Percentiles rank a stretch among this genome's conserved stretches.
Evolutionary conservation across 2,113 vertebrate species (phyloP).

Genomic region (Megaptera novaeangliae): DNA sequence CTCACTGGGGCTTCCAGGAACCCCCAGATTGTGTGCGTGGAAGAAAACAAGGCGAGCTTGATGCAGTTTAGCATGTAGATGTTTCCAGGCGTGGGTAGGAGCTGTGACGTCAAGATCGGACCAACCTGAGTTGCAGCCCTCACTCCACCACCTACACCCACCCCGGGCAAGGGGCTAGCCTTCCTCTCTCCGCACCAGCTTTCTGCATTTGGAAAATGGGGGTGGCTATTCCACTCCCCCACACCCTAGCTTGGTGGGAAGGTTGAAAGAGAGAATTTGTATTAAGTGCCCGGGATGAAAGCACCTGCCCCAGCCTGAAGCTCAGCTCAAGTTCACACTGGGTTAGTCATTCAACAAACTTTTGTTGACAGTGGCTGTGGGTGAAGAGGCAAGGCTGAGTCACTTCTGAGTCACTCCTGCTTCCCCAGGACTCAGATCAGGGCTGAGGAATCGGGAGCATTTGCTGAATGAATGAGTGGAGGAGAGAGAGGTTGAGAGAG

Average conservation of each 20-base stretch:
- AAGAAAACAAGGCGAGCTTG: neutral
- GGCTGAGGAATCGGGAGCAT: neutral
- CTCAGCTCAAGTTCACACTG: neutral
- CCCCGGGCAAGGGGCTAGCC: rapidly evolving
- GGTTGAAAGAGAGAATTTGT: neutral
- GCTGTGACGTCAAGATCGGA: rapidly evolving
- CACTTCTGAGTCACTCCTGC: conserved; percentile 2
- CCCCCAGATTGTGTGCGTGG: too few species aligned
- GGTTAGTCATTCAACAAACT: neutral
- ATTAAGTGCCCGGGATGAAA: neutral
- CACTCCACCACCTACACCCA: neutral
- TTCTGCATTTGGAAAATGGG: neutral
- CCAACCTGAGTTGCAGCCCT: rapidly evolving
- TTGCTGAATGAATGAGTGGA: neutral
- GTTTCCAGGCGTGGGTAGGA: rapidly evolving
- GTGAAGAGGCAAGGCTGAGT: neutral
- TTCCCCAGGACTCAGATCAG: neutral
- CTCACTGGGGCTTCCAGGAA: neutral
- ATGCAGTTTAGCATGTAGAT: neutral
- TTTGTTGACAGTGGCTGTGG: neutral
- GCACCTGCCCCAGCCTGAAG: neutral
- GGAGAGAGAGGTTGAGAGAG: too few species aligned
- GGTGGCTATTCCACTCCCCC: neutral
- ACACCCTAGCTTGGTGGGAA: neutral
- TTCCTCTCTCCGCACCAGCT: neutral